Evolutionary conservation across 2,888 invertebrate genomes (phyloP), one percentile per base, ranked within the genome.

Genomic region (Pollenia griseotomentosa): DNA sequence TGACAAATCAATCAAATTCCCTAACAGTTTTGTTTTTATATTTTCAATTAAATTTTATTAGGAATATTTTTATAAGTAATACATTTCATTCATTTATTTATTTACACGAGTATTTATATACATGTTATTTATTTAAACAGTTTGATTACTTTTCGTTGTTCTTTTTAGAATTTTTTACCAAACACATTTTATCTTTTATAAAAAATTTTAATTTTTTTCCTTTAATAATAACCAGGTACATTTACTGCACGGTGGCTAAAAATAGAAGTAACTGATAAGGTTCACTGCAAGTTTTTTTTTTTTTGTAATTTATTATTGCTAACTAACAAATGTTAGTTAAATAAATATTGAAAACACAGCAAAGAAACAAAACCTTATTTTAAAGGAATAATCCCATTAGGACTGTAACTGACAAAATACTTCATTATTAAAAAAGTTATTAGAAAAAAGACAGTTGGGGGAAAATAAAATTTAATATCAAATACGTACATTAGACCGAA

Each of bases 191-290:
- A 33, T 33, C 33, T 33, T 33, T 33, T 0, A 33, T 33, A 33
- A 33, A 33, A 33, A 33, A 6, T 4, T 33, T 33, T 33, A 33
- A 23, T 23, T 23, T 23, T 23, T 23, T 23, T 3, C 23, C 23
- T 23, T 23, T 23, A 23, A 23, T 23, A 23, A n/a, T n/a, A 2
- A 23, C 23, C 23, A 23, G 23, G 23, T 23, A 23, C 23, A 23
- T 23, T 3, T 23, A 23, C 23, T 23, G 23, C 23, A 23, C 23
- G 23, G 23, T 23, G 23, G 23, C 23, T 23, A 53, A 71, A 71
- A 71, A 71, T 71, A 57, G 11, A 19, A 40, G 19, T 55, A 19
- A 61, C 73, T 74, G 73, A 74, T 74, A 74, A 74, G 73, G 73
- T 61, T 73, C 44, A 46, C 57, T 73, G 71, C 71, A 73, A 14